Conservation (phyloP, 2,797 vertebrate genomes). For the Gallinago nigripennis region DNA sequence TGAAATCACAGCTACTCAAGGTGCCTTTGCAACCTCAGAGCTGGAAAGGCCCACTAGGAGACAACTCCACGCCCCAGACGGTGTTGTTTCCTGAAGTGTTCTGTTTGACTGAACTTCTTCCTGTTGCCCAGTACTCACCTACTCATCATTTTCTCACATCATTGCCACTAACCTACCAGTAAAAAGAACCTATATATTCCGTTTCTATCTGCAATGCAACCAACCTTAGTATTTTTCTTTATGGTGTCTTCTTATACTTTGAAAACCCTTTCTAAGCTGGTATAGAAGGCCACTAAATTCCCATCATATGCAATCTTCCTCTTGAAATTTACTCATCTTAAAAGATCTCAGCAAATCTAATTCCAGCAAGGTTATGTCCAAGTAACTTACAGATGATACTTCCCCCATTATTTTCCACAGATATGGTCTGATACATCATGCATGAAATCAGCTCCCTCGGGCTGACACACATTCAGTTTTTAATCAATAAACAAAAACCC, state of each 20-base stretch:
- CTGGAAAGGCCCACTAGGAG: neutral
- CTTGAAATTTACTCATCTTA: neutral
- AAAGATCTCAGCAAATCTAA: neutral
- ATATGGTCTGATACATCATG: neutral
- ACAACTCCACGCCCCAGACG: neutral
- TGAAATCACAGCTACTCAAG: neutral
- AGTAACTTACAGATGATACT: neutral
- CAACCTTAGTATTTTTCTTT: neutral
- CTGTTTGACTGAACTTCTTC: neutral
- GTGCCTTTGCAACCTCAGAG: neutral
- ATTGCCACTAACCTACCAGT: neutral
- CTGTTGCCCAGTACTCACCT: neutral
- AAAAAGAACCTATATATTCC: neutral
- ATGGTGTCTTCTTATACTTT: neutral
- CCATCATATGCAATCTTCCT: neutral
- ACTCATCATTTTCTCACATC: neutral
- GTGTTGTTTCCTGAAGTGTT: accelerated
- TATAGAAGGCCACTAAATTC: neutral
- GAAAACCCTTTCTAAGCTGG: neutral
- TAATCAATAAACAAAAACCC: neutral
- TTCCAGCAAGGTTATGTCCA: neutral
- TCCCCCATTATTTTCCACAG: neutral
- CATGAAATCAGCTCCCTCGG: neutral
- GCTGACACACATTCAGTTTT: neutral
- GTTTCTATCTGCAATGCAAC: neutral